Evolutionary conservation across 2,113 vertebrate species (phyloP), one percentile per base, ranked within the genome.

Genomic region (Vimba vimba): DNA sequence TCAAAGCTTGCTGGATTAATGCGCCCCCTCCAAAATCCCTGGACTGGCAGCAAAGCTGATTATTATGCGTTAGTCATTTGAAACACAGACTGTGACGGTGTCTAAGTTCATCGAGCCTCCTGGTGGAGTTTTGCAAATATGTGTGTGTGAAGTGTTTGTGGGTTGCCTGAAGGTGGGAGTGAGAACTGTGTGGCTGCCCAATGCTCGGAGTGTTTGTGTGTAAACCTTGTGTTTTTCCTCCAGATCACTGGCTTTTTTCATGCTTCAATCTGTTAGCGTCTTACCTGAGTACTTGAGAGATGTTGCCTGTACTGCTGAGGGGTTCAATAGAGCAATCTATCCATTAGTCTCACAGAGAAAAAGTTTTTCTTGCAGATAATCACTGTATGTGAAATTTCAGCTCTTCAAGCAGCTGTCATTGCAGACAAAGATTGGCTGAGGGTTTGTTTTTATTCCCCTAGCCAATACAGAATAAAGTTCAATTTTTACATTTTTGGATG

Each of bases 1-100:
- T 64, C 78, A 78, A 79, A 82, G 68, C 82, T 60, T 69, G 77
- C 25, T 66, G 73, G 86, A 87, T 84, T 89, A 87, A 76, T 57
- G 21, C 69, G 52, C 68, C 47, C 69, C 73, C 36, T 39, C 75
- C 21, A 15, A 73, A 90, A 86, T 81, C 87, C 57, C 82, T 36
- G 52, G 45, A 75, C 25, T 52, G 52, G 79, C 75, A 8, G 80
- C 15, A 88, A 88, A 88, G 85, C 83, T 85, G 89, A 88, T 90
- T 88, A 87, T 62, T 66, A 47, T 27, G 82, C 60, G 30, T 83
- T 87, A 73, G 66, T 79, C 75, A 71, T 85, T 90, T 88, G 84
- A 88, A 88, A 84, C 69, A 78, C 50, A 84, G 78, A 81, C 62
- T 25, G 30, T 62, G 69, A 36, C 45, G 39, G 64, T 52, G 60